Conservation (phyloP, 2,797 vertebrate species). For the Tangara arthus region DNA sequence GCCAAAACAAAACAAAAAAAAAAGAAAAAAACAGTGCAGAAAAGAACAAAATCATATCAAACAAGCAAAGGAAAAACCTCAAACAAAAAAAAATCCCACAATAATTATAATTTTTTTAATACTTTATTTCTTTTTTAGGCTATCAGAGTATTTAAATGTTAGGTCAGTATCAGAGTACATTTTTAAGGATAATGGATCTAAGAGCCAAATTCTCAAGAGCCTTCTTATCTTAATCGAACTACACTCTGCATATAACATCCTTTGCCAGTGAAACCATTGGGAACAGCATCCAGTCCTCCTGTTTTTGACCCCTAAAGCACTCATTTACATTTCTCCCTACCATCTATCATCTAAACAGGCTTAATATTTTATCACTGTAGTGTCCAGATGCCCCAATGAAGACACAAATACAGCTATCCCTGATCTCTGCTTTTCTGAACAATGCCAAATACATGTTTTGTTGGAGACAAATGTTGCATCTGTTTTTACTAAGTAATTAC, state of each 20-base stretch:
- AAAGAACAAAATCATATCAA: background rate
- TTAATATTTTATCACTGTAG: background rate
- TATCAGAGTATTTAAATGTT: background rate
- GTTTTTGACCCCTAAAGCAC: background rate
- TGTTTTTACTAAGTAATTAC: background rate
- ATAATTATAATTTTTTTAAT: background rate
- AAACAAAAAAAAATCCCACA: rapidly evolving
- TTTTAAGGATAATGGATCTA: background rate
- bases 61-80: background rate
- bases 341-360: background rate
- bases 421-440: background rate
- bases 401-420: background rate
- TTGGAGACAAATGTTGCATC: background rate
- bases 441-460: background rate
- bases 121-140: background rate
- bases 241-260: background rate
- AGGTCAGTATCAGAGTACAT: background rate
- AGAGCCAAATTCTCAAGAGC: background rate
- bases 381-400: background rate
- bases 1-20: background rate
- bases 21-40: background rate
- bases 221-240: background rate
- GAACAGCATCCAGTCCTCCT: background rate
- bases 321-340: background rate
- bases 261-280: background rate